phyloP scores from a whole-genome alignment of 2,888 invertebrate genomes.

The Pheosia tremula region DNA sequence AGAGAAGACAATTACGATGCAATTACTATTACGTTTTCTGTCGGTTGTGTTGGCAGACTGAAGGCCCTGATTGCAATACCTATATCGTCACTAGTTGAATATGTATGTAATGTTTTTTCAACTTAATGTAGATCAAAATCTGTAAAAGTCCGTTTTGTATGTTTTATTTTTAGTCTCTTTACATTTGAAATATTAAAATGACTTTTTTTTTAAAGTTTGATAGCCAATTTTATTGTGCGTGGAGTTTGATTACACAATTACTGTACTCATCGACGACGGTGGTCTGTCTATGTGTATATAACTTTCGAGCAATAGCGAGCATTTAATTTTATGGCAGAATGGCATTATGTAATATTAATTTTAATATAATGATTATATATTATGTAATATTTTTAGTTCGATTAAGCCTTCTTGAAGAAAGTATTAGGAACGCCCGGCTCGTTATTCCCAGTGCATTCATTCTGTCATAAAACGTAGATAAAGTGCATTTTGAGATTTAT shows the following conservation, averaged over 20 bases:
- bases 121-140: constrained; percentile 58
- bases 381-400: constrained; percentile 37
- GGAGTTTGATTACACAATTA: constrained; percentile 35
- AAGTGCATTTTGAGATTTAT: constrained; percentile 57
- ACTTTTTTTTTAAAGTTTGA: constrained; percentile 48
- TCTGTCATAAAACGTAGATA: constrained; percentile 60
- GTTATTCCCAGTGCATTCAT: constrained; percentile 53
- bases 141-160: constrained; percentile 52
- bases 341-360: constrained; percentile 47
- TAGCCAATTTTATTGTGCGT: constrained; percentile 42
- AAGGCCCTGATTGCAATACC: constrained; percentile 14
- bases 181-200: constrained; percentile 42
- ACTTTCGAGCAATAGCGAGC: constrained; percentile 52
- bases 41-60: too few relatives aligned
- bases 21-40: too few relatives aligned
- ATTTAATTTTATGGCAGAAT: constrained; percentile 74
- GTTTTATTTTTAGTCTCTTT: constrained; percentile 50
- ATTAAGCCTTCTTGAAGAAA: constrained; percentile 44
- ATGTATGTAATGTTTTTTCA: constrained; percentile 38
- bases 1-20: too few relatives aligned
- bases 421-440: constrained; percentile 46
- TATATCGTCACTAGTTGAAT: constrained; percentile 32
- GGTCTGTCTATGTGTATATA: constrained; percentile 30
- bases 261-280: constrained; percentile 26
- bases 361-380: constrained; percentile 32